phyloP scores from a whole-genome alignment of 2,797 vertebrate species.

The Parambassis ranga region DNA sequence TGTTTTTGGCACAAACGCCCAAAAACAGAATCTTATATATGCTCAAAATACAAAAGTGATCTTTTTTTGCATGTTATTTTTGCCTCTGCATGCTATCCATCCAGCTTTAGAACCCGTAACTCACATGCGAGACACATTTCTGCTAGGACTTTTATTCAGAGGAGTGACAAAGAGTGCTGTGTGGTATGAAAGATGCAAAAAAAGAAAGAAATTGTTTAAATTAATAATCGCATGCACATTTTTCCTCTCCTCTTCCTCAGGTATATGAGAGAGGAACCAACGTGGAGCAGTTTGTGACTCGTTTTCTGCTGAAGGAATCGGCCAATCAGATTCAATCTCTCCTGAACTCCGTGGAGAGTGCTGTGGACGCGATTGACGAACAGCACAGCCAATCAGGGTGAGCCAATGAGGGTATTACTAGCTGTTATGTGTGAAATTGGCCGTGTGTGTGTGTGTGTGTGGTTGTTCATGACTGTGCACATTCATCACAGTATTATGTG shows the following conservation, averaged over 20 bases:
- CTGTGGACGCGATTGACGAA: slow-evolving; percentile 94
- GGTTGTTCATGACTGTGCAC: background rate
- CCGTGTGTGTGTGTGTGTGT: background rate
- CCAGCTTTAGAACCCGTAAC: slow-evolving; percentile 23
- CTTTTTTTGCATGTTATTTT: slow-evolving; percentile 24
- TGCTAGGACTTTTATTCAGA: background rate
- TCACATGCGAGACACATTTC: background rate
- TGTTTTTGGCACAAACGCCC: background rate
- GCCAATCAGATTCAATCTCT: slow-evolving; percentile 96
- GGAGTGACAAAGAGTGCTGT: background rate
- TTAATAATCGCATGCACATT: background rate
- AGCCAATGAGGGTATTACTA: slow-evolving; percentile 25
- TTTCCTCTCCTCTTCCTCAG: slow-evolving; percentile 62
- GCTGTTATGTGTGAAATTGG: background rate
- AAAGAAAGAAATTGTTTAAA: background rate
- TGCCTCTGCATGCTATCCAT: background rate
- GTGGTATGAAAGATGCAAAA: slow-evolving; percentile 11
- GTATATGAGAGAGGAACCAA: slow-evolving; percentile 93
- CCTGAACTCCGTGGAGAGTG: slow-evolving; percentile 95
- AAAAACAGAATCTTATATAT: background rate
- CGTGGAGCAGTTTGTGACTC: slow-evolving; percentile 96
- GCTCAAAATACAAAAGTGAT: background rate
- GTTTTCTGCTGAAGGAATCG: slow-evolving; percentile 96
- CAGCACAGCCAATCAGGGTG: slow-evolving; percentile 87
- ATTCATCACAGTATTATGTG: slow-evolving; percentile 18